These are phyloP conservation scores for Epirrhoe tristata DNA, from an alignment of 2,888 invertebrate species.

Conservation along the genomic window DNA sequence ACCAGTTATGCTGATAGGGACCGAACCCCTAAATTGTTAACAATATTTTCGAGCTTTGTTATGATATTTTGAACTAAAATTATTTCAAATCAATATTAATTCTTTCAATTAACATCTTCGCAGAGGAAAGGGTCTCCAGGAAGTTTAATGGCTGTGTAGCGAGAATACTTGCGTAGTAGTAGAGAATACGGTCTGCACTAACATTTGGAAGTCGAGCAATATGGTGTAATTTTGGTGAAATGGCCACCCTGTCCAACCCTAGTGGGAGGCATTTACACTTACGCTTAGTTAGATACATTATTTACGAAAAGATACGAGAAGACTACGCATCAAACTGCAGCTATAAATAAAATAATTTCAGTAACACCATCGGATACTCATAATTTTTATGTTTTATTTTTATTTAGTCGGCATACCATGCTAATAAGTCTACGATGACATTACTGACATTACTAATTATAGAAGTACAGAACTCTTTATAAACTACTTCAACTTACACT, in stretches of 20 bases:
- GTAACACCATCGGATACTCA: too few species aligned
- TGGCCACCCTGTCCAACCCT: constrained; percentile 20
- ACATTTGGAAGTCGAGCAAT: constrained; percentile 30
- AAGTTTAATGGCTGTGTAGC: constrained; percentile 13
- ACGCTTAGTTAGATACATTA: not conserved
- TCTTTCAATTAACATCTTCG: not conserved
- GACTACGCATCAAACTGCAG: not conserved
- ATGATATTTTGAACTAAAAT: not conserved
- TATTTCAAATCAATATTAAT: not conserved
- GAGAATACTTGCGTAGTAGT: constrained; percentile 20
- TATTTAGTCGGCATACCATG: too few species aligned
- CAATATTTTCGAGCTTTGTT: too few species aligned
- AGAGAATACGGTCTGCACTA: not conserved
- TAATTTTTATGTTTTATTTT: too few species aligned
- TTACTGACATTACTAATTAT: too few species aligned
- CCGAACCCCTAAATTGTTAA: too few species aligned
- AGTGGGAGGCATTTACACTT: constrained; percentile 7
- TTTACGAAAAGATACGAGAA: not conserved
- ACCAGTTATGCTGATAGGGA: too few species aligned
- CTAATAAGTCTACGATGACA: too few species aligned
- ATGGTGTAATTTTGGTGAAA: constrained; percentile 29
- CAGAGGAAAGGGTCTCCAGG: not conserved
- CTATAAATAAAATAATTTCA: too few species aligned
- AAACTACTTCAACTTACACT: too few species aligned
- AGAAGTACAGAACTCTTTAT: too few species aligned